Evolutionary conservation across 2,888 invertebrate species (phyloP), one percentile per base, ranked within the genome.

Genomic region (Acleris cristana): DNA sequence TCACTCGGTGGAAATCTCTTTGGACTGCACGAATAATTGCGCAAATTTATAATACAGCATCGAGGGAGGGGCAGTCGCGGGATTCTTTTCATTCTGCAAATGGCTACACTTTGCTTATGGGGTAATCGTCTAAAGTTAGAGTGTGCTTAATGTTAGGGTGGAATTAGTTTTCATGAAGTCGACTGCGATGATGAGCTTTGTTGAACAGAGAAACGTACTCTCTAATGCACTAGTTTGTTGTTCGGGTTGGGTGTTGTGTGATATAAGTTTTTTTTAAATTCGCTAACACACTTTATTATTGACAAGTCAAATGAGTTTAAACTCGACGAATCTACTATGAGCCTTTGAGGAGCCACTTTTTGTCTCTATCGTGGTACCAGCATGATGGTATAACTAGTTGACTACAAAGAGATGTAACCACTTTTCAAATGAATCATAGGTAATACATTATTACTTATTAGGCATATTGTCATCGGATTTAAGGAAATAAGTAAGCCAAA

Each of bases 21-120:
- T 79, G 79, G 80, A 82, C 78, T 79, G 84, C 79, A 81, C 81
- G 83, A 89, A 84, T 89, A 88, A 90, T 89, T 86, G 86, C 82
- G 78, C 77, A 81, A 87, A 90, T 90, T 90, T 88, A 89, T 88
- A 87, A 87, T 81, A 79, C 81, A 76, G 82, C 85, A 87, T 88
- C 82, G 81, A 79, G 78, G 79, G 82, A 82, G 73, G 73, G 77
- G 76, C 73, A 60, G 73, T 62, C 71, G 72, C 70, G 70, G 69
- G 75, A 75, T 80, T 81, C 78, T 81, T 82, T 80, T 80, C 79
- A 79, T 82, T 77, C 76, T 72, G 79, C 64, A 78, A 79, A 82
- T 82, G 81, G 76, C 83, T 80, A 80, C 77, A 79, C 81, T 83
- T 82, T 79, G 80, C 85, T 81, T 80, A 79, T 72, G 76, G 71